These are phyloP conservation scores for Regulus satrapa DNA, from an alignment of 2,113 vertebrate genomes.

Conservation along the genomic window DNA sequence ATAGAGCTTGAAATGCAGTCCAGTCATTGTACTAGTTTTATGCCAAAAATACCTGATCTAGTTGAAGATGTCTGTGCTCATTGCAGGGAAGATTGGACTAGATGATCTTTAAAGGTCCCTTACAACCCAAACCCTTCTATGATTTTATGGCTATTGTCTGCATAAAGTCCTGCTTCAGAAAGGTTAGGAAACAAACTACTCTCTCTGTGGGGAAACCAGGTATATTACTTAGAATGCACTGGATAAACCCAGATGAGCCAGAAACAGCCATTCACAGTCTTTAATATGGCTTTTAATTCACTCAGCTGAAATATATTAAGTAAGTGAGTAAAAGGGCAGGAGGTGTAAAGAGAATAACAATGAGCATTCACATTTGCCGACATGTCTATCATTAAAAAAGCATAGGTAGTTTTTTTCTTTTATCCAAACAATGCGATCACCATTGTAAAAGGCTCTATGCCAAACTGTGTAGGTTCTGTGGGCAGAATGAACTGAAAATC, in stretches of 20 bases:
- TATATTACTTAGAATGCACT: background rate
- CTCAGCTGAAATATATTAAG: background rate
- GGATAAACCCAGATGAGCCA: background rate
- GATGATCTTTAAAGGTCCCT: background rate
- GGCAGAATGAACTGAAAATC: background rate
- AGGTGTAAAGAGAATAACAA: background rate
- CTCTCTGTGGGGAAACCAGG: background rate
- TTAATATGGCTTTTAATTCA: constrained; percentile 20
- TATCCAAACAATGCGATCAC: background rate
- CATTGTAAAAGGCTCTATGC: background rate
- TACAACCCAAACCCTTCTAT: background rate
- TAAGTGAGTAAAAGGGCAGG: background rate
- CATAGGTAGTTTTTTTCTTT: background rate
- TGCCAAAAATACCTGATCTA: background rate
- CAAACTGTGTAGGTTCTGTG: background rate
- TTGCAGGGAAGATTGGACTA: background rate
- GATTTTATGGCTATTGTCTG: background rate
- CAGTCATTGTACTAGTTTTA: background rate
- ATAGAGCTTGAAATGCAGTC: background rate
- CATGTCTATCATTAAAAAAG: background rate
- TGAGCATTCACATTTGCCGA: background rate
- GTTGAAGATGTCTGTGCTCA: background rate
- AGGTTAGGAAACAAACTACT: background rate
- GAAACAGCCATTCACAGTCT: background rate
- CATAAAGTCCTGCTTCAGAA: background rate